Evolutionary conservation across 2,113 vertebrate genomes (phyloP).

Genomic region (Myrmecophaga tridactyla): DNA sequence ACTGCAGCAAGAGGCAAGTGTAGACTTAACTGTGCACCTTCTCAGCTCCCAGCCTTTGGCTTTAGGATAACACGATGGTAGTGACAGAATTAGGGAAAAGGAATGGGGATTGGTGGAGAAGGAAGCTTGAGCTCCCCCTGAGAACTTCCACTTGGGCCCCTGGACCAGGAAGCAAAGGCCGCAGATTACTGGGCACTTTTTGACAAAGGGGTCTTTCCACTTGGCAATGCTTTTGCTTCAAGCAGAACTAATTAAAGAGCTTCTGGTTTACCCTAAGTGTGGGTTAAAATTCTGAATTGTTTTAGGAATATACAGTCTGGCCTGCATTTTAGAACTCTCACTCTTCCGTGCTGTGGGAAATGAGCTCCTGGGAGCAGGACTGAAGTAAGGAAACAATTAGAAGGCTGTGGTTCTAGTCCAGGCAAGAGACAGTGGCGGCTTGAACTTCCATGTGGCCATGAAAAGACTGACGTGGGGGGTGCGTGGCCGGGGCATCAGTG

Average conservation of each 20-base stretch:
- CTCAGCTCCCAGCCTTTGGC: neutral
- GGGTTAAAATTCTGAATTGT: neutral
- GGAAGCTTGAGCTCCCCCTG: neutral
- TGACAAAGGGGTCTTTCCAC: neutral
- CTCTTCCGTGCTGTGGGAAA: neutral
- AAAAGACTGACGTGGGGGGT: neutral
- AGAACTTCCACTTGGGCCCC: no score
- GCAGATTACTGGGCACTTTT: neutral
- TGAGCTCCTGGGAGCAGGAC: neutral
- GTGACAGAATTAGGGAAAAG: neutral
- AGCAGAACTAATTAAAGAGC: neutral
- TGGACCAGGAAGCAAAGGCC: neutral
- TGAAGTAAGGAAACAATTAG: neutral
- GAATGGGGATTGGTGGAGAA: neutral
- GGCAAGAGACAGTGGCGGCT: neutral
- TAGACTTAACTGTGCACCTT: neutral
- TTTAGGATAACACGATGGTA: neutral
- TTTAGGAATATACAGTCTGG: neutral
- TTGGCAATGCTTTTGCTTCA: neutral
- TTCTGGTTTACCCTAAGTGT: neutral
- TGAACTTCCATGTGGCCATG: accelerated
- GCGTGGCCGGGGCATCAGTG: neutral
- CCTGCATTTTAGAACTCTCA: neutral
- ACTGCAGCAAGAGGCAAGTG: neutral
- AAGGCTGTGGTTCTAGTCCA: accelerated